Conservation (phyloP, 2,797 vertebrate genomes). For the Typhlichthys eigenmanni region DNA sequence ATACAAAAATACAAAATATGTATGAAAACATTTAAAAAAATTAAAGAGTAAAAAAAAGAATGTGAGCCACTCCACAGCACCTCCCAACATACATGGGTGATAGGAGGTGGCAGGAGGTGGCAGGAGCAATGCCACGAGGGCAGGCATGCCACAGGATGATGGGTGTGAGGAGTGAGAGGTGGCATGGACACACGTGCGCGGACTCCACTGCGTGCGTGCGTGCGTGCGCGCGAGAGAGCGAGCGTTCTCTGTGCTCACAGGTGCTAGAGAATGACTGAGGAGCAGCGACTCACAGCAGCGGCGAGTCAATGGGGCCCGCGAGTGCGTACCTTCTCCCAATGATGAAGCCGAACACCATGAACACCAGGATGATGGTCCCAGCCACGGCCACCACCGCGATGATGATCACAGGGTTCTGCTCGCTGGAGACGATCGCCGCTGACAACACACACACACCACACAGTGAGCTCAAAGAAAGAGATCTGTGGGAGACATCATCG, state of each 20-base stretch:
- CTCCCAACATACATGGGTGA: slow-evolving; percentile 18
- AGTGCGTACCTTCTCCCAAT: slow-evolving; percentile 95
- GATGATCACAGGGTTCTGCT: slow-evolving; percentile 98
- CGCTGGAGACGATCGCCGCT: slow-evolving; percentile 95
- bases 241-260: slow-evolving; percentile 33
- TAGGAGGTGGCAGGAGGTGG: slow-evolving; percentile 4
- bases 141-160: slow-evolving; percentile 61
- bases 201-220: slow-evolving; percentile 61
- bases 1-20: slow-evolving; percentile 12
- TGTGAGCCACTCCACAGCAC: too few species aligned
- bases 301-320: slow-evolving; percentile 83
- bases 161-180: slow-evolving; percentile 28
- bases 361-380: slow-evolving; percentile 97
- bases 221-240: slow-evolving; percentile 21
- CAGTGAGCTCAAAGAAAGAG: slow-evolving; percentile 31
- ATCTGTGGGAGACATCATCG: slow-evolving; percentile 47
- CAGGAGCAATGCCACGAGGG: slow-evolving; percentile 40
- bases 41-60: background rate
- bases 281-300: slow-evolving; percentile 83
- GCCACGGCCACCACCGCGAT: slow-evolving; percentile 98
- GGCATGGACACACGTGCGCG: slow-evolving; percentile 42
- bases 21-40: slow-evolving; percentile 24
- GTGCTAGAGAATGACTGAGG: slow-evolving; percentile 72
- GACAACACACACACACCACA: slow-evolving; percentile 42
- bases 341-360: slow-evolving; percentile 99